Percentiles rank a stretch among this genome's conserved stretches.
phyloP scores from a whole-genome alignment of 2,888 invertebrate species.

The Xiphydria camelus region DNA sequence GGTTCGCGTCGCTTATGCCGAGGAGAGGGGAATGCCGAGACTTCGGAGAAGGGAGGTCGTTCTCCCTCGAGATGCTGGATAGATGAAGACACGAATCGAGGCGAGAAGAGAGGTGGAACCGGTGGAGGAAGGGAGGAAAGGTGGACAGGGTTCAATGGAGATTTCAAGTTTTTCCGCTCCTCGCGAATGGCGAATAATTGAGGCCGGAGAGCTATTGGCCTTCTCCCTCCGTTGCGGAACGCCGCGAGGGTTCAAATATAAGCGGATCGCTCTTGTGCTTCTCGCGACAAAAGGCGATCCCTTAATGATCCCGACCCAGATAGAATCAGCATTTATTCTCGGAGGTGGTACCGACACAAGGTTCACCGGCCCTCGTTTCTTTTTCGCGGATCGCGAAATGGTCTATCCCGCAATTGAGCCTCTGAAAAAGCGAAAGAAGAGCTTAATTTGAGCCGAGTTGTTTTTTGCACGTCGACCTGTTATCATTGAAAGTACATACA shows the following conservation, averaged over 20 bases:
- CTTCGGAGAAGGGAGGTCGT: no score
- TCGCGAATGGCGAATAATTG: slow-evolving; percentile 28
- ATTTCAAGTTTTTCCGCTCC: slow-evolving; percentile 32
- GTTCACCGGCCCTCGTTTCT: slow-evolving; percentile 10
- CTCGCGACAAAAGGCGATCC: slow-evolving; percentile 32
- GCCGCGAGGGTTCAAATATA: slow-evolving; percentile 23
- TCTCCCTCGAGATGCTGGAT: slow-evolving; percentile 26
- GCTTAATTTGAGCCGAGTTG: no score
- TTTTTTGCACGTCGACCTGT: no score
- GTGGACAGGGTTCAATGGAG: slow-evolving; percentile 30
- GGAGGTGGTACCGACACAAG: slow-evolving; percentile 20
- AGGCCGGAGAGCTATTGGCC: slow-evolving; percentile 30
- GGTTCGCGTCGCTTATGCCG: slow-evolving; percentile 9
- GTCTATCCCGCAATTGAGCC: no score
- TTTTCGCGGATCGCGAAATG: slow-evolving; percentile 11
- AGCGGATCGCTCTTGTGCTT: slow-evolving; percentile 23
- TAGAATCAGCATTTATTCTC: slow-evolving; percentile 25
- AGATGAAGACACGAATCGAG: slow-evolving; percentile 3
- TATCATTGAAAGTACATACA: no score
- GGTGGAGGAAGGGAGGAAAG: slow-evolving; percentile 10
- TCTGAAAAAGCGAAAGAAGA: no score
- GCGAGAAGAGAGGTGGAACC: slow-evolving; percentile 1
- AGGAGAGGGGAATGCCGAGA: slow-evolving; percentile 14
- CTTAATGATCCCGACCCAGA: slow-evolving; percentile 45
- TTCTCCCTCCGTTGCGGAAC: no score